phyloP scores from a whole-genome alignment of 2,797 vertebrate species.

The Hippocampus kuda region DNA sequence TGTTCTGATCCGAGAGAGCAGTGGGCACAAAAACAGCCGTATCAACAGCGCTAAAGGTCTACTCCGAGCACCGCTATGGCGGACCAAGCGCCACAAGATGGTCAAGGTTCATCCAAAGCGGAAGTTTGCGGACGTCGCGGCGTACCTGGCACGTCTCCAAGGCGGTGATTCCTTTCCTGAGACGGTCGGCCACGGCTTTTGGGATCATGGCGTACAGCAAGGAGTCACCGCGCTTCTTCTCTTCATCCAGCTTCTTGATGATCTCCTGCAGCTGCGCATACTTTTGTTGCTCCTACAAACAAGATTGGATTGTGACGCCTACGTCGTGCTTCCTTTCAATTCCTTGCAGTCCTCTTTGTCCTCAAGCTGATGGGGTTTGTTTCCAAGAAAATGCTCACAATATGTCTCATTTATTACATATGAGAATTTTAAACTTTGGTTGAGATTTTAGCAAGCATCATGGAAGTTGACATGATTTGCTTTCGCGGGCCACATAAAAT shows the following conservation, averaged over 20 bases:
- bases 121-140: not conserved
- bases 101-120: not conserved
- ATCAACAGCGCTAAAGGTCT: not conserved
- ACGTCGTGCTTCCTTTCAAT: not conserved
- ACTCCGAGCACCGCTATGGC: too few species aligned
- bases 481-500: too few species aligned
- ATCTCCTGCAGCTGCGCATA: constrained; percentile 67
- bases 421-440: too few species aligned
- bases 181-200: constrained; percentile 66
- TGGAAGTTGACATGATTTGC: too few species aligned
- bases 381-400: too few species aligned
- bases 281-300: constrained; percentile 66
- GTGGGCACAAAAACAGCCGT: too few species aligned
- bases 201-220: constrained; percentile 71
- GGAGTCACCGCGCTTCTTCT: constrained; percentile 68
- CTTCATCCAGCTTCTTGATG: constrained; percentile 69
- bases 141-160: constrained; percentile 69
- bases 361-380: too few species aligned
- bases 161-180: constrained; percentile 67
- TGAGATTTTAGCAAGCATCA: too few species aligned
- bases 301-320: not conserved
- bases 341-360: too few species aligned
- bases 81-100: too few species aligned
- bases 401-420: too few species aligned
- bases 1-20: too few species aligned